These are phyloP conservation scores for Balaeniceps rex DNA, from an alignment of 2,113 vertebrate genomes.

Conservation along the genomic window DNA sequence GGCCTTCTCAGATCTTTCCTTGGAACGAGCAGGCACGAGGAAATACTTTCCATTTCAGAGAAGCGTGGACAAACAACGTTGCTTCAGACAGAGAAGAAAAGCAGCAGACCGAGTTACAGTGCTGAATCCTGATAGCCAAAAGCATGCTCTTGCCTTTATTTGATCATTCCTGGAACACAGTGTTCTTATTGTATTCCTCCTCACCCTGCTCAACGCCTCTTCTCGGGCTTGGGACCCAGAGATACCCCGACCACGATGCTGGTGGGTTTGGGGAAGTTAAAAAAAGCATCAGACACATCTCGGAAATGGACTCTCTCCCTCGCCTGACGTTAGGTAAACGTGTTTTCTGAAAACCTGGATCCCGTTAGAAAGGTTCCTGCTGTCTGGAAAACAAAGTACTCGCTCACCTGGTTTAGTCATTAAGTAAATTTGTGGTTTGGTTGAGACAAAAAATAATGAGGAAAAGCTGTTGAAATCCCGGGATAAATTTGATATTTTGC, in stretches of 20 bases:
- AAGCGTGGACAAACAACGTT: constrained; percentile 20
- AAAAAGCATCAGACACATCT: neutral
- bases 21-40: constrained; percentile 22
- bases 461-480: constrained; percentile 71
- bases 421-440: constrained; percentile 70
- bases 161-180: constrained; percentile 57
- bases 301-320: neutral
- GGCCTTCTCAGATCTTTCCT: constrained; percentile 41
- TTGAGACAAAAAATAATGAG: constrained; percentile 69
- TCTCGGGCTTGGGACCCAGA: neutral
- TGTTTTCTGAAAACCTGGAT: constrained; percentile 37
- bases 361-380: constrained; percentile 45
- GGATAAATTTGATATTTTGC: constrained; percentile 63
- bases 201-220: neutral
- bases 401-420: constrained; percentile 64
- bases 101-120: neutral
- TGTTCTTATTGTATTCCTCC: constrained; percentile 54
- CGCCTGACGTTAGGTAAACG: neutral
- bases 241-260: neutral
- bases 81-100: constrained; percentile 49
- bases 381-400: constrained; percentile 62
- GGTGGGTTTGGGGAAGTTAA: neutral
- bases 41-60: constrained; percentile 65
- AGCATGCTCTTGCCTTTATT: constrained; percentile 51
- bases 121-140: constrained; percentile 1